Base-by-base conservation (phyloP, 2,888 invertebrate genomes). In the Microplitis manilae region DNA sequence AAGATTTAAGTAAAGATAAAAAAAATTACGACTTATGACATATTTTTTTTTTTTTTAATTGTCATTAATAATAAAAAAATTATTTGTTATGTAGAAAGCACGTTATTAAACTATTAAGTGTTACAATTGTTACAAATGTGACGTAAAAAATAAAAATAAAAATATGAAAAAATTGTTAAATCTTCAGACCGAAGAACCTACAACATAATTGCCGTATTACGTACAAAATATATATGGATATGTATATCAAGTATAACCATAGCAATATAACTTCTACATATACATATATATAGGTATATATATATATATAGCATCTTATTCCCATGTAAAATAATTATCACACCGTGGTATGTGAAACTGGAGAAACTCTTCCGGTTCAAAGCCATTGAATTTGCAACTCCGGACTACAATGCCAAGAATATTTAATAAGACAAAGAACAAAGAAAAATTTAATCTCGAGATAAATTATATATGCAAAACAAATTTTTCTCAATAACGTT, bases 351-450 rank as follows among this genome's bases (percentile, higher is more conserved):
- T 87, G 88, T 86, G 88, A 87, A 88, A 87, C 84, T 81, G 85
- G 87, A 84, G 88, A 88, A 88, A 89, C 88, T 84, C 86, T 89
- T 89, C 88, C 89, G 87, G 86, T 85, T 86, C 75, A 79, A 77
- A 80, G 79, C 81, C 78, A 79, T 73, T 76, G 73, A 79, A 79
- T 78, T 41, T 62, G 62, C 41, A 73, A 13, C 17, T 38, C 20
- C 13, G 17, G 40, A 65, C 8, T 71, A 30, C 71, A 61, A 39
- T 9, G 30, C n/a, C n/a, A 50, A 5, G 40, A 59, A 62, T 62
- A 20, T 62, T 62, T 62, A 17, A 62, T 62, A 20, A 15, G 4
- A 15, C 20, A 62, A 62, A 62, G 20, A 62, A 62, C 15, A 62
- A 15, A 5, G 20, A 62, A 17, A 59, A 50, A 50, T 50, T 2